Evolutionary conservation across 2,113 vertebrate genomes (phyloP), one percentile per base, ranked within the genome.

Genomic region (Caloenas nicobarica): DNA sequence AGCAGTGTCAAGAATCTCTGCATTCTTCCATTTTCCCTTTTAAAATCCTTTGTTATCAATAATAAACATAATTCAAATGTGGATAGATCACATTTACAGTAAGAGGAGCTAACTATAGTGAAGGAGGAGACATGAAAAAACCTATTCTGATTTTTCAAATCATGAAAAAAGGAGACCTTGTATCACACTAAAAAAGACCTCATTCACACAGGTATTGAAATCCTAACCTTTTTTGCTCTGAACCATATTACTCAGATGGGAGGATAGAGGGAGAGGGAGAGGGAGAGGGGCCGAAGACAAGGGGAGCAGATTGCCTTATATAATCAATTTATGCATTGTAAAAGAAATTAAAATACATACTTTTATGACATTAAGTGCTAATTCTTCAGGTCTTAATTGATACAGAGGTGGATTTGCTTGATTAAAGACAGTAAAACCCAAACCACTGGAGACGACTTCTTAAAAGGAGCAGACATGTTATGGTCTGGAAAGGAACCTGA

Each of bases 341-440:
- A 73, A 77, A 80, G 50, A 89, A 94, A 94, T 73, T 88, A 92
- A 91, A 92, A 89, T 82, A 89, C 70, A 51, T 76, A 54, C 28
- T 85, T 97, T 80, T 92, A 93, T 79, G 89, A 81, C 62, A 82
- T 58, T 96, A 91, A 95, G 87, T 85, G 93, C 87, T 95, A 96
- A 95, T 95, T 96, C 70, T 92, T 96, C 66, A 85, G 53, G 26
- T 87, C 94, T 91, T 96, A 97, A 95, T 96, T 96, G 91, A 58
- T 80, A 50, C 44, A 46, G 40, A 16, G 6, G 34, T 74, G 73
- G 78, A 64, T 94, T 85, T 94, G 48, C 58, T 80, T 94, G 91
- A 96, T 93, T 89, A 95, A 96, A 93, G 88, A 95, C 68, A 60
- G 40, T 84, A 91, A 97, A 94, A 96, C 29, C 68, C 82, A 88